Percentiles rank a stretch among this genome's conserved stretches.
Evolutionary conservation across 2,797 vertebrate species (phyloP).

Genomic region (Capromys pilorides): DNA sequence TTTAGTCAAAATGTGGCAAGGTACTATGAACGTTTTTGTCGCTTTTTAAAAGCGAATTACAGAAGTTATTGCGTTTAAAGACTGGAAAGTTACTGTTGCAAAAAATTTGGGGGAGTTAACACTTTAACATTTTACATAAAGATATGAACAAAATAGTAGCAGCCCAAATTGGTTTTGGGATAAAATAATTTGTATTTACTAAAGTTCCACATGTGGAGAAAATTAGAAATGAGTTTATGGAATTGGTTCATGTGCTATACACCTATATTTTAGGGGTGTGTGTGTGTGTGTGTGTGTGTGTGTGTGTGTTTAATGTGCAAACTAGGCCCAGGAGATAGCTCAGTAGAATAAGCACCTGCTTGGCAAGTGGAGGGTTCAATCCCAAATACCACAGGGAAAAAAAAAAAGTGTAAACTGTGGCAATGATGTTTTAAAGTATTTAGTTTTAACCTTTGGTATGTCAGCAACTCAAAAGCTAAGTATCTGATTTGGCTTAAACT

Average conservation of each 20-base stretch:
- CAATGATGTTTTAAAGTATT: not conserved
- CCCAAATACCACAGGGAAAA: too few relatives aligned
- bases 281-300: too few relatives aligned
- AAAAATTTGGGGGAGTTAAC: not conserved
- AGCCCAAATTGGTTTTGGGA: constrained; percentile 33
- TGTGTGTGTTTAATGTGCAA: too few relatives aligned
- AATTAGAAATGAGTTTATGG: constrained; percentile 39
- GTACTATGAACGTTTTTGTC: not conserved
- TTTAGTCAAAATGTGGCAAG: constrained; percentile 37
- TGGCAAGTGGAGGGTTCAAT: too few relatives aligned
- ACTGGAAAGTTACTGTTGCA: constrained; percentile 32
- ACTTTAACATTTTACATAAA: constrained; percentile 38
- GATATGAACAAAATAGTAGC: constrained; percentile 3
- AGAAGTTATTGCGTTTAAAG: constrained; percentile 46
- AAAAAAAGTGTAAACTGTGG: not conserved
- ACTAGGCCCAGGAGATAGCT: too few relatives aligned
- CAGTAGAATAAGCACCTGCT: too few relatives aligned
- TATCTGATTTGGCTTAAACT: not conserved
- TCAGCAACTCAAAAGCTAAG: constrained; percentile 23
- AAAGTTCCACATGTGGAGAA: not conserved
- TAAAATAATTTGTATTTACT: constrained; percentile 37
- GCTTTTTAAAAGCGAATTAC: constrained; percentile 46
- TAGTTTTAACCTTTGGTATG: not conserved
- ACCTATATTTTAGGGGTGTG: not conserved
- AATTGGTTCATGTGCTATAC: not conserved